Evolutionary conservation across 2,888 invertebrate genomes (phyloP), one percentile per base, ranked within the genome.

Genomic region (Iphiclides podalirius): DNA sequence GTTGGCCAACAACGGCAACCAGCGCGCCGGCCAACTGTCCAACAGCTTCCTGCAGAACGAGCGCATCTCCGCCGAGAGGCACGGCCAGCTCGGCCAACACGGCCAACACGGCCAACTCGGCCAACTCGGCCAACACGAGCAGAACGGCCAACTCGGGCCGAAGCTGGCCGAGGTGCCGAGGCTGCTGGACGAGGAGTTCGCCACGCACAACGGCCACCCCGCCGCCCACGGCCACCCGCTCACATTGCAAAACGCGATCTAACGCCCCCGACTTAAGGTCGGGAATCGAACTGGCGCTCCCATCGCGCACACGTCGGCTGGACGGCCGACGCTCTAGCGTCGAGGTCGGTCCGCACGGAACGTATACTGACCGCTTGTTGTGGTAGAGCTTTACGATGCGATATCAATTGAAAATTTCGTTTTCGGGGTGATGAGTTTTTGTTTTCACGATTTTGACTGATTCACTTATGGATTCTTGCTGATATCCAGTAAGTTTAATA

Each of bases 191-290:
- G 83, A 82, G 28, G 87, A 86, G 56, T 86, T 80, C 71, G 70
- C 82, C n/a, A 67, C 86, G 76, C 86, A 85, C 81, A 88, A 88
- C 61, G 86, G 85, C 2, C 84, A 85, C 61, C 31, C 42, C 66
- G 67, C 68, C 42, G 57, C 39, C 2, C 72, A 70, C 53, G 63
- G 65, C 39, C 86, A 87, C 54, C 85, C 87, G 54, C 64, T 87
- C 44, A 86, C 87, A 45, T 62, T 87, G 63, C 84, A 81, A 53
- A 87, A 87, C 60, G 86, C 85, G 33, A 83, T 86, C 59, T 87
- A 84, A 76, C 23, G 4, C 7, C 20, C 11, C 4, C 28, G 15
- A 9, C 4, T 57, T 69, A 68, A 63, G 66, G 68, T 67, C 57
- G 60, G 58, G 51, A 59, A 56, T 70, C 61, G 66, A 63, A 65